Evolutionary conservation across 2,113 vertebrate genomes (phyloP).

Genomic region (Merops nubicus): DNA sequence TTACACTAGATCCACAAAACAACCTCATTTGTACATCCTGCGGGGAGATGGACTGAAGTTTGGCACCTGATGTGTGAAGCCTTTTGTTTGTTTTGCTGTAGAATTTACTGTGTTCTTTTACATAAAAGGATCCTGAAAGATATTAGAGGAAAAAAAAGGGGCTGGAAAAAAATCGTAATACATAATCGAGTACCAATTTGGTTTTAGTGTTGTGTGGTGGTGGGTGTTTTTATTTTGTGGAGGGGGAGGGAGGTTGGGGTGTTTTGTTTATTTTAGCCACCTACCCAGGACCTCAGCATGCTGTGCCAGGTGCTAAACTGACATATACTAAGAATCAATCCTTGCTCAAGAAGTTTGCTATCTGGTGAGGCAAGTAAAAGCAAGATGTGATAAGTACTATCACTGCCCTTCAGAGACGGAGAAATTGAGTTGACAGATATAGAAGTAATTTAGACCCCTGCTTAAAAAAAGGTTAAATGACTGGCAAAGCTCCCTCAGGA

Average conservation of each 20-base stretch:
- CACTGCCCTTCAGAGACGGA: background rate
- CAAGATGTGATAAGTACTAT: background rate
- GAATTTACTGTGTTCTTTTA: background rate
- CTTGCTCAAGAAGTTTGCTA: background rate
- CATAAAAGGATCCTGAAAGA: background rate
- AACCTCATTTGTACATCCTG: accelerated
- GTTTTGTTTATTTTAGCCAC: background rate
- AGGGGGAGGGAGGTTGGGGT: background rate
- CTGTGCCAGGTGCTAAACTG: background rate
- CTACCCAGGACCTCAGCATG: background rate
- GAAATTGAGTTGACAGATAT: background rate
- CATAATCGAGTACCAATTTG: accelerated
- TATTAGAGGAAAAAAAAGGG: background rate
- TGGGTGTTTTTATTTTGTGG: background rate
- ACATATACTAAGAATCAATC: background rate
- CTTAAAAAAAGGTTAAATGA: constrained; percentile 2
- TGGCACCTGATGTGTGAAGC: background rate
- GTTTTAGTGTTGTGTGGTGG: background rate
- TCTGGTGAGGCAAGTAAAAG: background rate
- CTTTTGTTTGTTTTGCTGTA: background rate
- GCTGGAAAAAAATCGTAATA: background rate
- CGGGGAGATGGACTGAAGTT: background rate
- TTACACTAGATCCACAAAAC: background rate
- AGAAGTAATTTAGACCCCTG: background rate
- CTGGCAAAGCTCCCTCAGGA: background rate